Base-by-base conservation (phyloP, 2,888 invertebrate genomes). In the Linnaemya vulpina region DNA sequence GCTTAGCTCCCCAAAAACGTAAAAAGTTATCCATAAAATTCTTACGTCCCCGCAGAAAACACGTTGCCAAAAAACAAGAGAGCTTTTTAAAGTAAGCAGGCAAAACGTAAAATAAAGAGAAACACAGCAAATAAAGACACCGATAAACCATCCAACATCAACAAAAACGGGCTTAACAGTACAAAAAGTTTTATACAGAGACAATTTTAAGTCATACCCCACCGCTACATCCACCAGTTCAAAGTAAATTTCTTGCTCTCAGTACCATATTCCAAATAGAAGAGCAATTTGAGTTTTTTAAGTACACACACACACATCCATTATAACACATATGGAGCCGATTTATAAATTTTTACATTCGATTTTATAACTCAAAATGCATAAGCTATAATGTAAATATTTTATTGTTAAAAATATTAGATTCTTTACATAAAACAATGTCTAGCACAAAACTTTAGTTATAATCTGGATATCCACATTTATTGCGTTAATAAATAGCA, bases 121-220 rank as follows among this genome's bases (percentile, higher is more conserved):
- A 35, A 65, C 58, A 58, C 55, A 62, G 11, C 62, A 70, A 55
- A 71, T 13, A 74, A 46, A 65, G 68, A 58, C 76, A 74, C 8
- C 62, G 20, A 74, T 75, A 70, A 79, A 68, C 60, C 70, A 83
- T 68, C 46, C 76, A 65, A 58, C 46, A 38, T 38, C 71, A 71
- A 65, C 46, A 38, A 73, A 83, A 77, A 83, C 82, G 71, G 71
- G 71, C 76, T 83, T 83, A 65, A 77, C 71, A 74, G 46, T 63
- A 75, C 46, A 51, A 75, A 46, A 73, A 73, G 80, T 60, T 73
- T 80, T 60, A 73, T 62, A 73, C 58, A 25, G 70, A 84, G 71
- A 60, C 22, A 63, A 65, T 9, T 62, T 68, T 0, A 53, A 35
- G 53, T 62, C 22, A 30, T 30, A 62, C 67, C 40, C 74, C 67